Base-by-base conservation (phyloP, 2,797 vertebrate genomes). In the Girardinus metallicus region DNA sequence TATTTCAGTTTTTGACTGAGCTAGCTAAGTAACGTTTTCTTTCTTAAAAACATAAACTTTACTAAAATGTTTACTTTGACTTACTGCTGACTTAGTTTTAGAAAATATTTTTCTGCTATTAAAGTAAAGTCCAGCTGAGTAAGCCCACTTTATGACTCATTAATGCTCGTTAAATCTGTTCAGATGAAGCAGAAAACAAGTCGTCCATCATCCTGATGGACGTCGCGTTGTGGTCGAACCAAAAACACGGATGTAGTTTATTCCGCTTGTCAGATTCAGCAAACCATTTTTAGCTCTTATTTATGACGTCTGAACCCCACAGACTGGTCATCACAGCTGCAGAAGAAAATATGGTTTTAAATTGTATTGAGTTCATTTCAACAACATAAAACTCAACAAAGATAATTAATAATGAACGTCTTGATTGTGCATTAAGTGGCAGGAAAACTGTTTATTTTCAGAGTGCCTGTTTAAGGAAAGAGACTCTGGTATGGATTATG, bases 211-310 rank as follows among this genome's bases (percentile, higher is more conserved):
- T 6, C 21, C 5, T 31, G 55, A 60, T 60, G n/a, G 55, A 62
- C 5, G 29, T 62, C 3, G 10, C 62, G 3, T 34, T 66, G 34
- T 66, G 39, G 10, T 43, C 68, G 13, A 43, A 43, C 66, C 9
- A 43, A 70, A n/a, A 43, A 43, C 66, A 43, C 1, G 5, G 23
- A 43, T 43, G 39, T 70, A 43, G n/a, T 70, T 70, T 80, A 51
- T 80, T 77, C 79, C 53, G 64, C 73, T 84, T 80, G 87, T 92
- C 87, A 21, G 31, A 75, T 90, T 87, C 87, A 83, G 75, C 8
- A 72, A 79, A 85, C 72, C 87, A 86, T 85, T 87, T 92, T 86
- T 85, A 89, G 86, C 84, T 88, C 75, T 12, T 57, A 44, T 85
- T 78, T 76, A 74, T 73, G 80, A 70, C 60, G 47, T 78, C 77